A percentile compares a stretch with the other conserved stretches of the same genome.
These are phyloP conservation scores for Tragelaphus buxtoni DNA, from an alignment of 2,113 vertebrate species.

Conservation along the genomic window DNA sequence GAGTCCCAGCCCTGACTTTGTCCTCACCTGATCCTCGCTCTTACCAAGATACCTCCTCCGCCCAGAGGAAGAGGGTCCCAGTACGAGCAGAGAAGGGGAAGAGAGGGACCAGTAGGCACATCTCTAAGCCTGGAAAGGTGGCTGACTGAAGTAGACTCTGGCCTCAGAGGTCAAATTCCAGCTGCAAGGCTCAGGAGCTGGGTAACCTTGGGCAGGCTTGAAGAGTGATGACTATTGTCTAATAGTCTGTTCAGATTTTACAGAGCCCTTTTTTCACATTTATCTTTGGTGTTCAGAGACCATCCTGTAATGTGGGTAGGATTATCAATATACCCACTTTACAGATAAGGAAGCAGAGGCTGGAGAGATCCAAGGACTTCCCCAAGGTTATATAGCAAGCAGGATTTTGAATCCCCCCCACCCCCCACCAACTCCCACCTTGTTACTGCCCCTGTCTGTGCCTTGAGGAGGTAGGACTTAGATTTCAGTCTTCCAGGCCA, in stretches of 20 bases:
- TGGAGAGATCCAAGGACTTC: neutral
- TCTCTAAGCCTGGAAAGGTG: neutral
- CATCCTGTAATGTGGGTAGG: neutral
- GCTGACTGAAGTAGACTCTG: neutral
- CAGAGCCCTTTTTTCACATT: neutral
- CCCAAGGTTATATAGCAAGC: neutral
- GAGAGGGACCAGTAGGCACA: neutral
- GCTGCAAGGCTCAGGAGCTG: neutral
- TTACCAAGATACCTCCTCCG: neutral
- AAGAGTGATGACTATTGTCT: neutral
- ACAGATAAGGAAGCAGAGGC: constrained; percentile 8
- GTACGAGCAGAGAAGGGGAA: neutral
- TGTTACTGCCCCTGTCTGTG: neutral
- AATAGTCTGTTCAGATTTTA: neutral
- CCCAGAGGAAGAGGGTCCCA: neutral
- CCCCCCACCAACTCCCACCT: neutral
- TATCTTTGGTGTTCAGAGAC: neutral
- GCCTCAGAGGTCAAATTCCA: neutral
- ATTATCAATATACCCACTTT: neutral
- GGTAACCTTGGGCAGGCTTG: neutral
- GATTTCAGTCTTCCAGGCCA: neutral
- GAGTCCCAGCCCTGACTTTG: neutral
- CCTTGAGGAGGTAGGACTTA: neutral
- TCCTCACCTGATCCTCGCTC: neutral
- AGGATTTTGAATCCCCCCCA: neutral